These are phyloP conservation scores for Piaya cayana DNA, from an alignment of 2,113 vertebrate genomes.

Conservation along the genomic window DNA sequence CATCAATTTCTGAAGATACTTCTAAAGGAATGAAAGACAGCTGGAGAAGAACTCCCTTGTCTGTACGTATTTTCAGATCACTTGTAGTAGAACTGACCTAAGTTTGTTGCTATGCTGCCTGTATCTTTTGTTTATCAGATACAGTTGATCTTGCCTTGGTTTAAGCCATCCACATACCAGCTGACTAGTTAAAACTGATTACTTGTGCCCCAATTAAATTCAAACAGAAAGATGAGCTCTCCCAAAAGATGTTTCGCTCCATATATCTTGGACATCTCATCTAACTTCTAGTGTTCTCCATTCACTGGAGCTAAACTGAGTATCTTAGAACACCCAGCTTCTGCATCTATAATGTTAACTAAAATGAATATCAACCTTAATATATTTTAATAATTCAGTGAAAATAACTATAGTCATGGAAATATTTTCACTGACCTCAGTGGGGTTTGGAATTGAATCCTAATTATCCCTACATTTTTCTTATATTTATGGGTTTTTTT, in stretches of 20 bases:
- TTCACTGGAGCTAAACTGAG: neutral
- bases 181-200: conserved; percentile 25
- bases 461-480: neutral
- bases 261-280: neutral
- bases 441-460: accelerated
- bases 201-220: conserved; percentile 39
- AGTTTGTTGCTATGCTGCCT: neutral
- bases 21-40: neutral
- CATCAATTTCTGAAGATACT: neutral
- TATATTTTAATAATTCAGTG: neutral
- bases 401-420: neutral
- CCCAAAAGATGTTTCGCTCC: neutral
- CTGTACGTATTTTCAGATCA: neutral
- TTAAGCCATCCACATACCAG: neutral
- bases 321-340: neutral
- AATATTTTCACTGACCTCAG: neutral
- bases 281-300: neutral
- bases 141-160: neutral
- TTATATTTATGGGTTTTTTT: neutral
- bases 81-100: neutral
- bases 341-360: neutral
- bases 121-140: conserved; percentile 17
- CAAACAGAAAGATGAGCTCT: conserved; percentile 19
- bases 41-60: neutral
- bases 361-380: neutral